Base-by-base conservation (phyloP, 2,113 vertebrate genomes). In the Pomatostomus ruficeps region DNA sequence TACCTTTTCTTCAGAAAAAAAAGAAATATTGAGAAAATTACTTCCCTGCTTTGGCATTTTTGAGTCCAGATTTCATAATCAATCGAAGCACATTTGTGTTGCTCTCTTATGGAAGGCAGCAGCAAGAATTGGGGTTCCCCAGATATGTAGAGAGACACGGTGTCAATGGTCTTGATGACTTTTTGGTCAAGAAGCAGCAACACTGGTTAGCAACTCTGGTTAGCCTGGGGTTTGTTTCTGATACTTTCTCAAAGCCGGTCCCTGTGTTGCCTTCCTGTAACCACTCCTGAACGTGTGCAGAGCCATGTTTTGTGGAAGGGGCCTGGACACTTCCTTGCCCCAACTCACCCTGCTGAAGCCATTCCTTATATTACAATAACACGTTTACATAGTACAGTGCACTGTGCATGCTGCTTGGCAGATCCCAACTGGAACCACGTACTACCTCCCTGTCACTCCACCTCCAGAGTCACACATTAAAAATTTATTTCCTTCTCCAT, bases 361-460 rank as follows among this genome's bases (percentile, higher is more conserved):
- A 17, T 66, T 77, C 21, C 17, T 59, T 19, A 4, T 8, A 14
- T 2, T 18, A 40, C 54, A 77, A 11, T 12, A 84, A 22, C 7
- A 33, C 33, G 33, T 67, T 81, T 54, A 31, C 20, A 42, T 3
- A 35, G 23, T 0, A 22, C 8, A 49, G 12, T 10, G 29, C 3
- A 49, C 20, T 81, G 49, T 12, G 13, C 4, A 29, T 22, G 15
- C 40, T 40, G 52, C 54, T 58, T 31, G 40, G 43, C 36, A 79
- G 36, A 68, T 40, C 54, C 40, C 48, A 35, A 0, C 49, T 23
- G 71, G 54, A 68, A 17, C 46, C 25, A 10, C 2, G 9, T 2
- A 0, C n/a, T 80, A 1, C 0, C 15, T 77, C 57, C 10, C 33
- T 23, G 35, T 38, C 51, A 16, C 36, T 36, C 42, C 25, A 17